phyloP scores from a whole-genome alignment of 2,888 invertebrate genomes.

The Synergus gifuensis region DNA sequence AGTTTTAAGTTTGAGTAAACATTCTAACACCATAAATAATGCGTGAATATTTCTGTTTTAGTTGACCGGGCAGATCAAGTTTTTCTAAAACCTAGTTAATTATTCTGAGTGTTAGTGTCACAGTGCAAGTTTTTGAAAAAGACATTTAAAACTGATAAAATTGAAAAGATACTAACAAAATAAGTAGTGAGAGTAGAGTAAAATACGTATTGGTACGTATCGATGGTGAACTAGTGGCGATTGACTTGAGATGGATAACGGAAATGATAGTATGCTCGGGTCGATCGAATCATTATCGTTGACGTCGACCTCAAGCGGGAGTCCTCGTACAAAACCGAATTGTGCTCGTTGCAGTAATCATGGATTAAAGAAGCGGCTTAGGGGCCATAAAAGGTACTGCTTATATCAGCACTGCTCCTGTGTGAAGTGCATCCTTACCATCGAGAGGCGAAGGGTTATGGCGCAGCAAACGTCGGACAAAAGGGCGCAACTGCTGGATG shows the following conservation, averaged over 20 bases:
- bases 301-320: neutral
- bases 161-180: neutral
- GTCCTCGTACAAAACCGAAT: slow-evolving; percentile 81
- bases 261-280: neutral
- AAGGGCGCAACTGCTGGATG: slow-evolving; percentile 92
- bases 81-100: slow-evolving; percentile 5
- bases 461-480: slow-evolving; percentile 91
- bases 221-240: neutral
- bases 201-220: neutral
- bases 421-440: slow-evolving; percentile 91
- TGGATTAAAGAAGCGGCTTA: slow-evolving; percentile 90
- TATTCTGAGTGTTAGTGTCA: neutral
- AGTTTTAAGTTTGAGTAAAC: neutral
- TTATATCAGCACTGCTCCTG: slow-evolving; percentile 90
- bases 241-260: slow-evolving; percentile 7
- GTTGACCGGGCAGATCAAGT: neutral
- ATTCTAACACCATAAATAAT: neutral
- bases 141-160: neutral
- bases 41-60: neutral
- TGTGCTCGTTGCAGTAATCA: slow-evolving; percentile 96
- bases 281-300: neutral
- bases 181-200: neutral
- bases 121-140: neutral
- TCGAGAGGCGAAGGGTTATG: slow-evolving; percentile 93
- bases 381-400: slow-evolving; percentile 96